Evolutionary conservation across 2,113 vertebrate genomes (phyloP).

Genomic region (Brevimyrus niger): DNA sequence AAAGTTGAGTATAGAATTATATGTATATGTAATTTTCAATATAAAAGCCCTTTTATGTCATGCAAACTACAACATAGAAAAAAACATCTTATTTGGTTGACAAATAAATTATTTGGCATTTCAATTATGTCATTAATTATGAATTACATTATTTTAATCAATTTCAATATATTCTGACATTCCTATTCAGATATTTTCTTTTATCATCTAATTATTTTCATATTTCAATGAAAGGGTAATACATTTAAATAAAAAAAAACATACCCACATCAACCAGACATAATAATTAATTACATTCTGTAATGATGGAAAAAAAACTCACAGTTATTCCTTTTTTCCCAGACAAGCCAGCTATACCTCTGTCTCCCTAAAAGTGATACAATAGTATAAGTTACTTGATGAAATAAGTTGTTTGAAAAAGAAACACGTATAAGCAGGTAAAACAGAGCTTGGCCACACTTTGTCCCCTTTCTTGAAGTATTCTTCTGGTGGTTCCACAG

Average conservation of each 20-base stretch:
- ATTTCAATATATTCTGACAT: background rate
- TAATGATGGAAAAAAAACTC: slow-evolving; percentile 23
- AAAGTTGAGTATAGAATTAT: background rate
- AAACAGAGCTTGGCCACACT: slow-evolving; percentile 33
- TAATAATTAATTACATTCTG: background rate
- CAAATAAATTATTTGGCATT: background rate
- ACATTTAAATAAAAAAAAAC: background rate
- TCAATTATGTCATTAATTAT: background rate
- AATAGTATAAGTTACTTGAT: slow-evolving; percentile 7
- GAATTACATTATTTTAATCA: background rate
- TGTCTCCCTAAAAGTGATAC: slow-evolving; percentile 40
- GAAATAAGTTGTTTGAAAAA: background rate
- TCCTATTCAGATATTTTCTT: background rate
- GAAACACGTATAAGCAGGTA: background rate
- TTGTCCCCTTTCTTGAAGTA: slow-evolving; percentile 53
- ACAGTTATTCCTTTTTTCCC: slow-evolving; percentile 42
- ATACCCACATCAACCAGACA: background rate
- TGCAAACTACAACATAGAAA: background rate
- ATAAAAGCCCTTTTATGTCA: background rate
- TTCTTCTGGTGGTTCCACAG: slow-evolving; percentile 53
- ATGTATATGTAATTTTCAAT: background rate
- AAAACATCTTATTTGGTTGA: background rate
- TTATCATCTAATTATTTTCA: background rate
- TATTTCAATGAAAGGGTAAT: background rate
- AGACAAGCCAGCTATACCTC: slow-evolving; percentile 40